Evolutionary conservation across 2,113 vertebrate genomes (phyloP).

Genomic region (Paratilapia polleni): DNA sequence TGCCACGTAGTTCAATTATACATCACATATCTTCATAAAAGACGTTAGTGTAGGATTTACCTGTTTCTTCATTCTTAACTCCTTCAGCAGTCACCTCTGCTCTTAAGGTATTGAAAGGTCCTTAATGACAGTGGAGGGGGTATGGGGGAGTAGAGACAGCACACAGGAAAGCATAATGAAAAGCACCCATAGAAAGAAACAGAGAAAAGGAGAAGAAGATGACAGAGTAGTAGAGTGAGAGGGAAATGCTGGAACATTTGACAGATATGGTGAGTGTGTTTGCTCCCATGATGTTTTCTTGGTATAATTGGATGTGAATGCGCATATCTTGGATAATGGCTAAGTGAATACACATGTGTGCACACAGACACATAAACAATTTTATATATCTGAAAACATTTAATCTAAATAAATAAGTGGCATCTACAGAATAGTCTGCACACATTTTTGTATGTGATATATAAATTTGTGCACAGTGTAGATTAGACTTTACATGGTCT

Average conservation of each 20-base stretch:
- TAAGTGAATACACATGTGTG: background rate
- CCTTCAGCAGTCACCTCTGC: background rate
- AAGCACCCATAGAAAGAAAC: background rate
- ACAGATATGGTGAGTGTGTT: background rate
- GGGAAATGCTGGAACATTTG: background rate
- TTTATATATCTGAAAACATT: background rate
- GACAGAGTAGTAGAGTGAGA: background rate
- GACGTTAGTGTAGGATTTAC: too few relatives aligned
- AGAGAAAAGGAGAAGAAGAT: background rate
- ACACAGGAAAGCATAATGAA: background rate
- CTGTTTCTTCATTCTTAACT: too few relatives aligned
- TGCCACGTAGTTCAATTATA: too few relatives aligned
- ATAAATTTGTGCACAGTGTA: background rate
- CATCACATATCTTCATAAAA: too few relatives aligned
- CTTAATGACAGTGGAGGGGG: background rate
- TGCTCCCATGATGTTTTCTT: slow-evolving; percentile 13
- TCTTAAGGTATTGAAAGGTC: background rate
- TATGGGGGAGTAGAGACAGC: background rate
- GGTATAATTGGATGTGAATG: slow-evolving; percentile 9
- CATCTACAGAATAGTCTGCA: background rate
- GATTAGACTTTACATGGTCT: background rate
- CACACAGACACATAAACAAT: background rate
- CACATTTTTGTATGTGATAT: background rate
- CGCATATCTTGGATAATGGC: background rate
- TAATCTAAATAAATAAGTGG: background rate